Percentiles rank a stretch among this genome's conserved stretches.
phyloP scores from a whole-genome alignment of 2,797 vertebrate species.

The Rhyacichthys aspro region DNA sequence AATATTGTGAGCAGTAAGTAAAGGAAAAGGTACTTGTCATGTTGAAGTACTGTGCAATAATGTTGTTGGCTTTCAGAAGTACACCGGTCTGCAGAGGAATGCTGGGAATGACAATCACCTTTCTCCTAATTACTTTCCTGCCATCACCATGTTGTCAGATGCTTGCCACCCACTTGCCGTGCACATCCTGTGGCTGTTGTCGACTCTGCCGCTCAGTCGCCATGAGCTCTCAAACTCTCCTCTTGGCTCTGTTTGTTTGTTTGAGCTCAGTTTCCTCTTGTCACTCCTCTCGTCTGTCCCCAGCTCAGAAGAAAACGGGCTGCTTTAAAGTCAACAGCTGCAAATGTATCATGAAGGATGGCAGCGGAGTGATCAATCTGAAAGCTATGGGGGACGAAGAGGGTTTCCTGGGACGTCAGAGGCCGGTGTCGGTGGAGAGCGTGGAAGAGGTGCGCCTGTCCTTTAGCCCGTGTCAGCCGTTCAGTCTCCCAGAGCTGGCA shows the following conservation, averaged over 20 bases:
- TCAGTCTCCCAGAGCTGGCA: constrained; percentile 70
- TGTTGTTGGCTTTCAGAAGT: background rate
- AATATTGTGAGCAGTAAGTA: too few relatives aligned
- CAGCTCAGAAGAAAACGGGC: constrained; percentile 29
- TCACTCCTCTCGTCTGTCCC: background rate
- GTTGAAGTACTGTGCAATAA: too few relatives aligned
- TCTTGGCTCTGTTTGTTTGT: constrained; percentile 18
- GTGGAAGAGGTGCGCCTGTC: constrained; percentile 58
- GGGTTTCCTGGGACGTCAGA: constrained; percentile 64
- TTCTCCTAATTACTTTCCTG: constrained; percentile 61
- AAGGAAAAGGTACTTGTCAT: too few relatives aligned
- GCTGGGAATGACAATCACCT: constrained; percentile 58
- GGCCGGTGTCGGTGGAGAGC: constrained; percentile 28
- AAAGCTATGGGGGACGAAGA: constrained; percentile 64
- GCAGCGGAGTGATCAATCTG: constrained; percentile 77
- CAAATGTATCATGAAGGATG: constrained; percentile 82
- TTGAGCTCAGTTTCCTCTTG: background rate
- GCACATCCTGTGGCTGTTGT: background rate
- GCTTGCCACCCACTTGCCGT: background rate
- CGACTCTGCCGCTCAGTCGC: background rate
- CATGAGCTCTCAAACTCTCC: constrained; percentile 36
- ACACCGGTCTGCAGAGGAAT: constrained; percentile 42
- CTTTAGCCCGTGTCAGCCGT: constrained; percentile 79
- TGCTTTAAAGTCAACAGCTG: constrained; percentile 81
- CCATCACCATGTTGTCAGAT: constrained; percentile 43